These are phyloP conservation scores for Bombus waltoni DNA, from an alignment of 1,140 invertebrate species.

Conservation along the genomic window DNA sequence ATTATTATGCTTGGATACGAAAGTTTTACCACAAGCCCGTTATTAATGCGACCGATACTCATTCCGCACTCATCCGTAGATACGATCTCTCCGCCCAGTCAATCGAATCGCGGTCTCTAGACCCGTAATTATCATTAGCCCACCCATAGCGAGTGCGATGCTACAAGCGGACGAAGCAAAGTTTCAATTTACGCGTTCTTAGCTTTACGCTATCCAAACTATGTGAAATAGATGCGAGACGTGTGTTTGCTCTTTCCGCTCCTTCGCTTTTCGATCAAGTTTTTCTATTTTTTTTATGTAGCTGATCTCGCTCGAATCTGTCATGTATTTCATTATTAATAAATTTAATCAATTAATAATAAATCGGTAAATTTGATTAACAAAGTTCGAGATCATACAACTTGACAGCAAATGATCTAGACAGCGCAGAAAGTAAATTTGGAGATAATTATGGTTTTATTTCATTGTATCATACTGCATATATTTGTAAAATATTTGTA, in stretches of 20 bases:
- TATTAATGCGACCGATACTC: conserved; percentile 74
- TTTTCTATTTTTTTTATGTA: neutral
- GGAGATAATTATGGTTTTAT: too few relatives aligned
- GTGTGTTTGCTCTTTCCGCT: neutral
- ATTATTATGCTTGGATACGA: conserved; percentile 64
- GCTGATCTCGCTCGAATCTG: neutral
- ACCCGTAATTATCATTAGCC: conserved; percentile 77
- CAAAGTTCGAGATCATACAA: too few relatives aligned
- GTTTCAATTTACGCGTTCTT: conserved; percentile 70
- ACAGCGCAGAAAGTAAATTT: too few relatives aligned
- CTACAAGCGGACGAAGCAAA: conserved; percentile 52
- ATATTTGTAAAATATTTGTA: too few relatives aligned
- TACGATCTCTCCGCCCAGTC: conserved; percentile 77
- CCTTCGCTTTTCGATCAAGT: neutral
- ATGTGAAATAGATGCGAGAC: neutral
- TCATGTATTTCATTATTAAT: too few relatives aligned
- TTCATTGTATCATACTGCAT: too few relatives aligned
- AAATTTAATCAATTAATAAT: too few relatives aligned
- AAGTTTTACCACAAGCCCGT: conserved; percentile 55
- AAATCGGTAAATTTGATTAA: too few relatives aligned
- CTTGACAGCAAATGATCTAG: too few relatives aligned
- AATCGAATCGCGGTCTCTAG: conserved; percentile 73
- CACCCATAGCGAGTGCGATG: conserved; percentile 73
- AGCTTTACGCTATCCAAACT: conserved; percentile 21
- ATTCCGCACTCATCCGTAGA: conserved; percentile 70